A percentile compares a stretch with the other conserved stretches of the same genome.
phyloP scores from a whole-genome alignment of 2,888 invertebrate genomes.

The Coleophora deauratella region DNA sequence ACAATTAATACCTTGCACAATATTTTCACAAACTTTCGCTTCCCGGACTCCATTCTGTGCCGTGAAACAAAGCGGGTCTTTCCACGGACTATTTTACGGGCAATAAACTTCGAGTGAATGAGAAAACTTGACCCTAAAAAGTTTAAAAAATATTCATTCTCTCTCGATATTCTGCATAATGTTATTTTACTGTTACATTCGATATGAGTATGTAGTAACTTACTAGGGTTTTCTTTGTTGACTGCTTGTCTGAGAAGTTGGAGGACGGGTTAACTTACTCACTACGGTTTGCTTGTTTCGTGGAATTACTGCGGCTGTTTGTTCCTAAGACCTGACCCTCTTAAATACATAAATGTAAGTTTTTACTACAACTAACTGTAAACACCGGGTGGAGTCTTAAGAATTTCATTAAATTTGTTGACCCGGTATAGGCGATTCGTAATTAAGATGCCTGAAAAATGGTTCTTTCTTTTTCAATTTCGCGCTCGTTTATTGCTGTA shows the following conservation, averaged over 20 bases:
- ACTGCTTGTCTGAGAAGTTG: constrained; percentile 30
- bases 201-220: constrained; percentile 1
- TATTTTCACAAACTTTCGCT: constrained; percentile 58
- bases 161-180: constrained; percentile 24
- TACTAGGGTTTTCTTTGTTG: constrained; percentile 20
- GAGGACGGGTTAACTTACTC: too few species aligned
- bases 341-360: too few species aligned
- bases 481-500: too few species aligned
- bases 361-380: too few species aligned
- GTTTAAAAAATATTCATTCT: constrained; percentile 37
- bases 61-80: constrained; percentile 48
- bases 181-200: constrained; percentile 9
- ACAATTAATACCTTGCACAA: constrained; percentile 57
- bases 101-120: constrained; percentile 39
- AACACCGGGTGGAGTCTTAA: too few species aligned
- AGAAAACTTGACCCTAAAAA: constrained; percentile 32
- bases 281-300: too few species aligned
- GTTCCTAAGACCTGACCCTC: too few species aligned
- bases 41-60: constrained; percentile 44
- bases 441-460: too few species aligned
- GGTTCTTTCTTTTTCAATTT: too few species aligned
- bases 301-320: too few species aligned
- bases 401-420: too few species aligned
- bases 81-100: constrained; percentile 53
- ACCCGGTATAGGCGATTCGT: too few species aligned